A percentile compares a stretch with the other conserved stretches of the same genome.
phyloP scores from a whole-genome alignment of 2,888 invertebrate genomes.

The Apamea epomidion region DNA sequence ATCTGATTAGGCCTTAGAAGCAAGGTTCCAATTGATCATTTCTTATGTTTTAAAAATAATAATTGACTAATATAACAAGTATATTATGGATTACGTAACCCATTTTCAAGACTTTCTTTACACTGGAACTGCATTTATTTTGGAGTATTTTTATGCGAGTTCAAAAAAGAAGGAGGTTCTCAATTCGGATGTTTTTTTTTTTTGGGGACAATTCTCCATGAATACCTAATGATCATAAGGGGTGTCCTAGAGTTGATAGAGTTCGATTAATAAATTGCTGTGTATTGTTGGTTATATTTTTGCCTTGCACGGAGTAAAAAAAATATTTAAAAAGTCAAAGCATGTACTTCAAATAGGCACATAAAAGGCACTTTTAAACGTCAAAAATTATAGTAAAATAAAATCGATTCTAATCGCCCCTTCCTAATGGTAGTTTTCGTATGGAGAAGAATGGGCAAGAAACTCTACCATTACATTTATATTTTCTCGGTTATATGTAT shows the following conservation, averaged over 20 bases:
- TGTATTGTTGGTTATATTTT: background rate
- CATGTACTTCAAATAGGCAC: no score
- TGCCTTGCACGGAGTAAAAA: background rate
- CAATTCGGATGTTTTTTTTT: no score
- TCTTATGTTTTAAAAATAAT: background rate
- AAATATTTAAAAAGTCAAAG: no score
- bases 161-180: no score
- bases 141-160: background rate
- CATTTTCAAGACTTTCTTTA: background rate
- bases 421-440: no score
- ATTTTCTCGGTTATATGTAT: background rate
- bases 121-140: background rate
- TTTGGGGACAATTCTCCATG: no score
- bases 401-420: no score
- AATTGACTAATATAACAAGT: background rate
- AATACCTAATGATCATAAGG: background rate
- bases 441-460: no score
- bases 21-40: background rate
- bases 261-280: background rate
- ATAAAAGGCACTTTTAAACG: no score
- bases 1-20: no score
- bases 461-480: background rate
- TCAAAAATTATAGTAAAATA: no score
- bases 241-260: no score
- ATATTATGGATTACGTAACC: background rate